Base-by-base conservation (phyloP, 2,888 invertebrate species). In the Cephalotes varians region DNA sequence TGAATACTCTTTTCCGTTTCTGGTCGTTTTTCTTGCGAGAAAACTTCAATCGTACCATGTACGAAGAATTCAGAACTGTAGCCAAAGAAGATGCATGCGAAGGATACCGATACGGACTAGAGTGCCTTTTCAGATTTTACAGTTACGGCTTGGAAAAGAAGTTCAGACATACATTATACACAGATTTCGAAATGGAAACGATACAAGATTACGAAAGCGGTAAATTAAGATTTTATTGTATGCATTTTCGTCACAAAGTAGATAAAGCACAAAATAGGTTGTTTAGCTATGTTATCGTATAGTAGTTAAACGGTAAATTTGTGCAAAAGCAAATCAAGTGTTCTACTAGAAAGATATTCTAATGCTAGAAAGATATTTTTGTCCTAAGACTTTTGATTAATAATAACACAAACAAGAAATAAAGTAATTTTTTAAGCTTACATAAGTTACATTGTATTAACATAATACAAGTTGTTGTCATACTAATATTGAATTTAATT, bases 1-100 rank as follows among this genome's bases (percentile, higher is more conserved):
- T 99, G 99, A 99, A 99, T 95, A 99, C 99, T 0, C 96, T 99
- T 72, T 99, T 99, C 96, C 96, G 99, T 85, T 99, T 99, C 96
- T 99, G 99, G 99, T 99, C 99, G 44, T 99, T 99, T 96, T 99
- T 99, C 96, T 96, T 99, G 87, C 95, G 99, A 85, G 99, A 99
- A 94, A 99, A 99, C 94, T 99, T 99, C 95, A 99, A 99, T 95
- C 97, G 98, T 91, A 98, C 97, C 88, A 99, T 99, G 99, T 99
- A 99, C 95, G 97, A 97, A 91, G 99, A 99, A 95, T 99, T 99
- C 95, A 97, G 97, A 92, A 96, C 96, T 31, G 95, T 99, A 85
- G 99, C 99, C n/a, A 96, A 97, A 87, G 99, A 99, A 94, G 99
- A 99, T 95, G 98, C 99, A 0, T 95, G 96, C 73, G 97, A 96